phyloP scores from a whole-genome alignment of 92 coral and sea anemone species.

The Chrysogorgia sp. region DNA sequence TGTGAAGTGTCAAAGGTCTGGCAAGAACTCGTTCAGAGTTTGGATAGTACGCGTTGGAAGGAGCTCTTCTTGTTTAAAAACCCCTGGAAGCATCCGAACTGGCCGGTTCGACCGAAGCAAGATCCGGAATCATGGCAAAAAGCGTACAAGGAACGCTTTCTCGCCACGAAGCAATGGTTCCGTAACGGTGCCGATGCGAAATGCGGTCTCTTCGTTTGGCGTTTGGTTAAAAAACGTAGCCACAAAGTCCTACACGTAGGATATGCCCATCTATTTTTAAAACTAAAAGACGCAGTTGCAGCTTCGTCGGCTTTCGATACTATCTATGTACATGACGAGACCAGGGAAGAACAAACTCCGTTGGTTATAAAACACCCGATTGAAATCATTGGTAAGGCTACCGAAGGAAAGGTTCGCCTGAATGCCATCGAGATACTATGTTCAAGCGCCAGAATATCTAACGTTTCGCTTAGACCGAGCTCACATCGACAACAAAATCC shows the following conservation, averaged over 20 bases:
- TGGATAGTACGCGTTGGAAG: slow-evolving; percentile 96
- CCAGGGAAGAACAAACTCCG: slow-evolving; percentile 82
- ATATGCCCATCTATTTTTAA: slow-evolving; percentile 63
- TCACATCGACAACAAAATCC: slow-evolving; percentile 74
- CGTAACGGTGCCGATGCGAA: slow-evolving; percentile 80
- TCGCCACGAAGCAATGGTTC: slow-evolving; percentile 93
- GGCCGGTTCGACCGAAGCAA: slow-evolving; percentile 83
- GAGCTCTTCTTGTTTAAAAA: slow-evolving; percentile 77
- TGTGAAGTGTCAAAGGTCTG: slow-evolving; percentile 91
- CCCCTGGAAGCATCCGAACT: slow-evolving; percentile 96
- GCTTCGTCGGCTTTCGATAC: slow-evolving; percentile 93
- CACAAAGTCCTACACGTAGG: slow-evolving; percentile 75
- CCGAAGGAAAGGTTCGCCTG: slow-evolving; percentile 75
- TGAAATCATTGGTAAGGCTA: slow-evolving; percentile 82
- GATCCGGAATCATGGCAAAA: slow-evolving; percentile 96
- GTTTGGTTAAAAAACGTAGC: slow-evolving; percentile 69
- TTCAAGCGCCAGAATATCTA: slow-evolving; percentile 76
- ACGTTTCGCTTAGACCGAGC: slow-evolving; percentile 87
- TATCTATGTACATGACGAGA: slow-evolving; percentile 72
- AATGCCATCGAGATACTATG: slow-evolving; percentile 90
- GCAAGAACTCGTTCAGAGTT: slow-evolving; percentile 92
- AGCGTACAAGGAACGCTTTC: slow-evolving; percentile 76
- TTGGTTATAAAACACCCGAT: slow-evolving; percentile 88
- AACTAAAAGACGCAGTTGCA: slow-evolving; percentile 79
- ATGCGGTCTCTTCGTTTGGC: slow-evolving; percentile 72